phyloP scores from a whole-genome alignment of 2,797 vertebrate species.

The Melanotaenia trifasciata region DNA sequence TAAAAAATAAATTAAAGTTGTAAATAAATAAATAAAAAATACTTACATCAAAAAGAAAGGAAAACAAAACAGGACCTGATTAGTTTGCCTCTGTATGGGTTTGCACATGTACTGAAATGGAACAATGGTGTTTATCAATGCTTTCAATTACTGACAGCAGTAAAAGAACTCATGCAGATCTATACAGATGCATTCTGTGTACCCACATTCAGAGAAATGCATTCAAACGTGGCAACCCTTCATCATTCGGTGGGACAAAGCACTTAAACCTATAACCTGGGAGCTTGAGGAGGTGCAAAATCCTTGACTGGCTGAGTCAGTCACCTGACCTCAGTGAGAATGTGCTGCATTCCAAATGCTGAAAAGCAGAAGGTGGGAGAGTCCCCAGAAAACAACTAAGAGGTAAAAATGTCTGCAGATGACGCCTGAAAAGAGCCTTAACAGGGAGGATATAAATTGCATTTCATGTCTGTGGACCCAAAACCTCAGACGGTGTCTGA shows the following conservation, averaged over 20 bases:
- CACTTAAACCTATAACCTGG: not conserved
- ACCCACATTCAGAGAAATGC: not conserved
- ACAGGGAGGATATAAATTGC: not conserved
- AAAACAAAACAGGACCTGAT: not conserved
- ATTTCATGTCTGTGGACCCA: not conserved
- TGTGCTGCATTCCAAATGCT: constrained; percentile 12
- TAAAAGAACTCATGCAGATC: constrained; percentile 1
- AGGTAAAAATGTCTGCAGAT: constrained; percentile 9
- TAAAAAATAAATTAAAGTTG: not conserved
- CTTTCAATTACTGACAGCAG: constrained; percentile 1
- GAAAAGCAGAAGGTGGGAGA: constrained; percentile 7
- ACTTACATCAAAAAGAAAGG: not conserved
- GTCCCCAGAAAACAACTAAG: constrained; percentile 5
- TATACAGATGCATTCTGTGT: not conserved
- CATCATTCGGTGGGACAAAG: constrained; percentile 1
- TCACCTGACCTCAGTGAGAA: constrained; percentile 20
- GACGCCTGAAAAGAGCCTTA: not conserved
- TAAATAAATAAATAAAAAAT: not conserved
- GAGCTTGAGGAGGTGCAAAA: constrained; percentile 1
- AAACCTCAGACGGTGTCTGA: not conserved
- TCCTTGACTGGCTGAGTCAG: constrained; percentile 12
- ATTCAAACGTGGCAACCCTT: not conserved
- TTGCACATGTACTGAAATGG: not conserved
- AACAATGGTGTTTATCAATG: constrained; percentile 5
- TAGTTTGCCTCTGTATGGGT: not conserved